phyloP scores from a whole-genome alignment of 2,113 vertebrate species.

The Heteronetta atricapilla region DNA sequence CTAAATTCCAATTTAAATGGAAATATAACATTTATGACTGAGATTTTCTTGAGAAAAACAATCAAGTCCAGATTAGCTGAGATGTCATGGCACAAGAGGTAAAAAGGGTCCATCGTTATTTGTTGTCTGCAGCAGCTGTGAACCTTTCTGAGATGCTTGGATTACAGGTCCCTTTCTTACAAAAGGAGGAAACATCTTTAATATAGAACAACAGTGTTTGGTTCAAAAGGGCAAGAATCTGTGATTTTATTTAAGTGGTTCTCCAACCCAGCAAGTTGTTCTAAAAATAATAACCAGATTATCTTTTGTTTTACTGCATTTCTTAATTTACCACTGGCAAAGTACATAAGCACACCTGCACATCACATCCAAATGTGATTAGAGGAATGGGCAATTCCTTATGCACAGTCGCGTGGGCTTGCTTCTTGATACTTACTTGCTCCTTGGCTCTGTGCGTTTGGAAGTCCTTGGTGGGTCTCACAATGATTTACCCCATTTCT shows the following conservation, averaged over 20 bases:
- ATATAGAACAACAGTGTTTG: neutral
- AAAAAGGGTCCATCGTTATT: neutral
- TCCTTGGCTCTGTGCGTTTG: neutral
- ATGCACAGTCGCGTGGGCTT: rapidly evolving
- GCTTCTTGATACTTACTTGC: neutral
- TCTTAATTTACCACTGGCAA: neutral
- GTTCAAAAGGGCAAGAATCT: neutral
- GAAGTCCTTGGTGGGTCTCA: neutral
- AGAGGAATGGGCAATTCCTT: neutral
- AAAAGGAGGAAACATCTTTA: neutral
- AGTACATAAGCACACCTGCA: neutral
- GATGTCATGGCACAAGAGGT: neutral
- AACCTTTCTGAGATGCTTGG: neutral
- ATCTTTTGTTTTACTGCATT: neutral
- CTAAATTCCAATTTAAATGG: neutral
- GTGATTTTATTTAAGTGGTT: neutral
- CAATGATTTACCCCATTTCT: neutral
- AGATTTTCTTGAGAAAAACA: neutral
- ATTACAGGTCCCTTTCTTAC: neutral
- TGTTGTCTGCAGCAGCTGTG: neutral
- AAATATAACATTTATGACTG: neutral
- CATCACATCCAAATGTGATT: neutral
- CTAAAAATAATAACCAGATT: neutral
- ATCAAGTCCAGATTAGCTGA: neutral
- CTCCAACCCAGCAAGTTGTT: neutral